A percentile compares a stretch with the other conserved stretches of the same genome.
phyloP scores from a whole-genome alignment of 2,888 invertebrate genomes.

The Axea sp. region DNA sequence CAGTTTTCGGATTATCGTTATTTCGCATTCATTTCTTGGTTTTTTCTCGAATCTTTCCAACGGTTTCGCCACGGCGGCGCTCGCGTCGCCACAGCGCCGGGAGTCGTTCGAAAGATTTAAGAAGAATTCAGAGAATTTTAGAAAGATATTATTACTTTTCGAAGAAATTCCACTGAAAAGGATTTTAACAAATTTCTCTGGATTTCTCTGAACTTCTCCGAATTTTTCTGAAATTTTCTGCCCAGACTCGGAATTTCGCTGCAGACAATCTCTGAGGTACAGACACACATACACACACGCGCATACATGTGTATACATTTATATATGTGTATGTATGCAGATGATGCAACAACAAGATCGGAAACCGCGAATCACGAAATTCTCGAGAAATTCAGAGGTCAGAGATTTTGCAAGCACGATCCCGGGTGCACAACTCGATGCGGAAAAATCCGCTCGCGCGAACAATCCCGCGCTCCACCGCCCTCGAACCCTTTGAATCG shows the following conservation, averaged over 20 bases:
- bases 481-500: conserved; percentile 28
- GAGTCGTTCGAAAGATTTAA: conserved; percentile 57
- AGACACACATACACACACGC: too few relatives aligned
- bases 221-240: conserved; percentile 64
- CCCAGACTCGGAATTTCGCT: conserved; percentile 42
- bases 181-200: conserved; percentile 59
- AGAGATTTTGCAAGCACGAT: conserved; percentile 25
- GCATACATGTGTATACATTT: too few relatives aligned
- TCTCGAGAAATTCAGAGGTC: conserved; percentile 16
- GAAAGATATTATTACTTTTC: conserved; percentile 60
- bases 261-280: conserved; percentile 34
- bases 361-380: too few relatives aligned
- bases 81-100: conserved; percentile 19
- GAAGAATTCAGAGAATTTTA: conserved; percentile 63
- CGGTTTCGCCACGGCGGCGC: conserved; percentile 32
- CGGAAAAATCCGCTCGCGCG: conserved; percentile 5
- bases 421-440: conserved; percentile 13
- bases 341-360: too few relatives aligned
- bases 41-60: conserved; percentile 56
- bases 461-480: conserved; percentile 14
- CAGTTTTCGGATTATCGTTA: too few relatives aligned
- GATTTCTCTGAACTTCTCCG: conserved; percentile 63
- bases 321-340: too few relatives aligned
- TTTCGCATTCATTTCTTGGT: too few relatives aligned
- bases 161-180: conserved; percentile 63